Evolutionary conservation across 2,888 invertebrate genomes (phyloP), one percentile per base, ranked within the genome.

Genomic region (Gonocerus acuteangulatus): DNA sequence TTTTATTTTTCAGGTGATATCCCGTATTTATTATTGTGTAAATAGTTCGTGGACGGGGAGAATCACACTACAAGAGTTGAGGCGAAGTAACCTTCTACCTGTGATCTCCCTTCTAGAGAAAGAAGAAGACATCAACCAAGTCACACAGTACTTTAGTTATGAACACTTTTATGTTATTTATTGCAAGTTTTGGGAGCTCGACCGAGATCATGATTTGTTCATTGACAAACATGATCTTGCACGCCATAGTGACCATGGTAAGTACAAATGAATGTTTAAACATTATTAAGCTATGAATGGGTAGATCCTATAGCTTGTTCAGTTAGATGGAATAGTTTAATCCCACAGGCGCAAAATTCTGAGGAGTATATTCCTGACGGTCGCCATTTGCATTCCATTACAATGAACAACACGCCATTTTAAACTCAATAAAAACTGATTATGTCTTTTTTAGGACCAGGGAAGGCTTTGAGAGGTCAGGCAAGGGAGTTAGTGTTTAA

Each of bases 141-240:
- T 84, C 54, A 80, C 80, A 39, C 81, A 83, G 66, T 71, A 74
- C 75, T 89, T 81, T 80, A 96, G 96, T 73, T 99, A 99, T 75
- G 99, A 99, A 76, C 99, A 99, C 79, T 99, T 99, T 78, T 99
- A 99, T 79, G 99, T 99, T 64, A 96, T 99, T 74, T 99, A 99
- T 76, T 99, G 99, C 80, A 99, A 99, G 77, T 99, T 99, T 78
- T 99, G 99, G 99, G 99, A 99, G 77, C 77, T 99, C 73, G 99
- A 99, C 76, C 84, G 90, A 66, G 99, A 99, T 78, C 99, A 99
- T 76, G 97, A 99, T 78, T 79, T 99, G 69, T 89, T 89, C 72
- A 96, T 99, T 70, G 93, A 90, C 77, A 91, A 88, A 74, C 86
- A 88, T 70, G 97, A 99, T 77, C 81, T 99, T 63, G 88, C 90